A percentile compares a stretch with the other conserved stretches of the same genome.
Evolutionary conservation across 2,888 invertebrate genomes (phyloP).

Genomic region (Ptychoptera contaminata): DNA sequence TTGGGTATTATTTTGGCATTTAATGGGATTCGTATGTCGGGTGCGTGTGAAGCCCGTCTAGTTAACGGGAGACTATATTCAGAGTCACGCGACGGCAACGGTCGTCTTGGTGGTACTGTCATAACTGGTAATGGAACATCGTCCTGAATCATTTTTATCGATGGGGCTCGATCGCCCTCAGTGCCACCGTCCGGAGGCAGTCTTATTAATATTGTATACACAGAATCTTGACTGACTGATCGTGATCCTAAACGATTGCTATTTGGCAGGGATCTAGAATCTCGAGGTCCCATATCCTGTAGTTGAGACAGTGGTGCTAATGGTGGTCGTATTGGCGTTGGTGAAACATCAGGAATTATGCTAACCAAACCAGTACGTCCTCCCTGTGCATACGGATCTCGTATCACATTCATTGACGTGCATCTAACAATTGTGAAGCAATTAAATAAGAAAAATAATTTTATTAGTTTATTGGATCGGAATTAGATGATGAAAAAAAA

Average conservation of each 20-base stretch:
- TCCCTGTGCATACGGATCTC: constrained; percentile 48
- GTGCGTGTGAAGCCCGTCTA: constrained; percentile 27
- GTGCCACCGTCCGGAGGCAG: constrained; percentile 48
- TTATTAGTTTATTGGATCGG: no score
- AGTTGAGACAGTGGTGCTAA: constrained; percentile 27
- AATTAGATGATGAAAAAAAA: neutral
- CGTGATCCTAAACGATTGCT: constrained; percentile 44
- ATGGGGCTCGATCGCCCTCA: constrained; percentile 45
- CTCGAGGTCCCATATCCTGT: constrained; percentile 33
- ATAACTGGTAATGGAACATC: constrained; percentile 35
- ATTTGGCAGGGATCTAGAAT: constrained; percentile 47
- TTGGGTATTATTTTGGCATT: constrained; percentile 78
- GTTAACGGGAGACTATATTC: constrained; percentile 38
- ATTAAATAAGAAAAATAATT: no score
- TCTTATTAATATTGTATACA: constrained; percentile 85
- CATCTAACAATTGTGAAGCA: constrained; percentile 41
- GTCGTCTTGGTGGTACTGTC: constrained; percentile 29
- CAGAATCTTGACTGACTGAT: constrained; percentile 54
- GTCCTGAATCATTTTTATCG: constrained; percentile 79
- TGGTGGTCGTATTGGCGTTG: constrained; percentile 33
- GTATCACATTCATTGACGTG: constrained; percentile 70
- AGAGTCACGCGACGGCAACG: constrained; percentile 38
- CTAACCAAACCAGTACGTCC: constrained; percentile 33
- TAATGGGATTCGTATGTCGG: constrained; percentile 58
- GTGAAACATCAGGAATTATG: constrained; percentile 29